Conservation (phyloP, 2,797 vertebrate genomes). For the Chelmon rostratus region DNA sequence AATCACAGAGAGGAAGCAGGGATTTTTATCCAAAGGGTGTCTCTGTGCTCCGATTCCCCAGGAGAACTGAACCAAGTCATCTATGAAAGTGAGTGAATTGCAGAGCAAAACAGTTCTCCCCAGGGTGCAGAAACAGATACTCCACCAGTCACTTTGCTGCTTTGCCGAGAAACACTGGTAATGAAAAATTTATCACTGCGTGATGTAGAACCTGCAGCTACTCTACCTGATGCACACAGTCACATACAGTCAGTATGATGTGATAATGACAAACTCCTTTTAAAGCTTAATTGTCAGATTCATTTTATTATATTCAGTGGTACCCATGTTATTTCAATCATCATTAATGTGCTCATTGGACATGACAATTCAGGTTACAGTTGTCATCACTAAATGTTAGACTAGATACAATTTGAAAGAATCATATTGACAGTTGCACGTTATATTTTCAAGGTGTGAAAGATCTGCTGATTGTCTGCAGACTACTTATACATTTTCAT, state of each 20-base stretch:
- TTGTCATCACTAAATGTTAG: background rate
- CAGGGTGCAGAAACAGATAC: conserved; percentile 65
- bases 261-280: conserved; percentile 26
- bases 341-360: background rate
- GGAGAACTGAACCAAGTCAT: conserved; percentile 77
- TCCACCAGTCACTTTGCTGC: conserved; percentile 63
- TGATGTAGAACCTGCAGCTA: conserved; percentile 59
- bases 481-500: background rate
- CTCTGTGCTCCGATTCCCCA: conserved; percentile 76
- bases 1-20: conserved; percentile 77
- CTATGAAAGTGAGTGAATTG: conserved; percentile 79
- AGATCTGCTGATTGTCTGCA: background rate
- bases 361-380: background rate
- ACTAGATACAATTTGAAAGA: background rate
- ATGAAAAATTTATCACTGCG: conserved; percentile 72
- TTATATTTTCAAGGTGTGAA: background rate
- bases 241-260: conserved; percentile 30
- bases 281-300: conserved; percentile 7
- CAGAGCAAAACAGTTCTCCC: conserved; percentile 79
- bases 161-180: conserved; percentile 56
- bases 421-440: background rate
- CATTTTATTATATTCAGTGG: background rate
- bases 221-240: conserved; percentile 51
- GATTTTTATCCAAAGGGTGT: conserved; percentile 79
- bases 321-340: background rate